A percentile compares a stretch with the other conserved stretches of the same genome.
These are phyloP conservation scores for Leucophenga varia DNA, from an alignment of 1,140 invertebrate genomes.

Conservation along the genomic window DNA sequence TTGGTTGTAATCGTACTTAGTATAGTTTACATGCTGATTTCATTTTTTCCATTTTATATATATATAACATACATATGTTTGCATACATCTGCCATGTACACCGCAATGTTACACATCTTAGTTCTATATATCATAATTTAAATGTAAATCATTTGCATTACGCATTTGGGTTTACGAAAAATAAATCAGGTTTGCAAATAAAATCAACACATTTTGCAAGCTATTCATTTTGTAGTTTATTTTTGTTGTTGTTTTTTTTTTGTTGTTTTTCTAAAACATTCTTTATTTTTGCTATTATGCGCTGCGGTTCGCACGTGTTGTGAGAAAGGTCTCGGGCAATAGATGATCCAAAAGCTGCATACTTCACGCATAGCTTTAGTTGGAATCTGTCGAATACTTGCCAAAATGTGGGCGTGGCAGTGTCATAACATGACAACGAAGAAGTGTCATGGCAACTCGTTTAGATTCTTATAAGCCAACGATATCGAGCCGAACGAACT, in stretches of 20 bases:
- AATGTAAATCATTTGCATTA: constrained; percentile 26
- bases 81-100: too few species aligned
- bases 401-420: constrained; percentile 25
- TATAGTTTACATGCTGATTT: constrained; percentile 31
- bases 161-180: too few species aligned
- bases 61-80: constrained; percentile 26
- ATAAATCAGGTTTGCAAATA: constrained; percentile 18
- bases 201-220: constrained; percentile 15
- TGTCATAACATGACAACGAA: constrained; percentile 13
- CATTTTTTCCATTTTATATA: constrained; percentile 22
- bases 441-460: constrained; percentile 13
- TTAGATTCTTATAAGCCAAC: constrained; percentile 5
- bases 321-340: constrained; percentile 16
- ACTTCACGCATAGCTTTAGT: constrained; percentile 9
- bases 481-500: constrained; percentile 2
- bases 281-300: constrained; percentile 6
- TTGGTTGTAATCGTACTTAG: constrained; percentile 30
- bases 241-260: constrained; percentile 7
- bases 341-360: constrained; percentile 21
- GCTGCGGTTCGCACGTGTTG: constrained; percentile 22
- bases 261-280: constrained; percentile 8
- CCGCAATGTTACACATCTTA: constrained; percentile 36
- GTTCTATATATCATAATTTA: constrained; percentile 9
- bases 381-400: constrained; percentile 19
- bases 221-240: constrained; percentile 13